phyloP scores from a whole-genome alignment of 1,140 invertebrate genomes.

The Kradibia gibbosae region DNA sequence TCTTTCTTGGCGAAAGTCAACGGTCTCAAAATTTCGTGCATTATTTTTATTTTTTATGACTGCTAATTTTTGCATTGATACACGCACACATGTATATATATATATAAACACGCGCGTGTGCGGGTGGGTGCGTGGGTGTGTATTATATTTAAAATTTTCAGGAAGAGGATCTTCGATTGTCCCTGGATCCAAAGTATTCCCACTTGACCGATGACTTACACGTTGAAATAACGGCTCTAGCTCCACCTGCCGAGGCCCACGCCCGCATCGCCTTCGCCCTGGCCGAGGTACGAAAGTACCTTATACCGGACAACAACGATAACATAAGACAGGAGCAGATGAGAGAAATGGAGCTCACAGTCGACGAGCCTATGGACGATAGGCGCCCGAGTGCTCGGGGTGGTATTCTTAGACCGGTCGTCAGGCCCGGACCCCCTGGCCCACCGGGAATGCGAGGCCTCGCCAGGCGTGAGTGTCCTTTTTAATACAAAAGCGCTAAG shows the following conservation, averaged over 20 bases:
- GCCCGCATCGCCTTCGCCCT: conserved; percentile 91
- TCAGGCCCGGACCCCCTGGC: conserved; percentile 61
- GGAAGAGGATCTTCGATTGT: conserved; percentile 90
- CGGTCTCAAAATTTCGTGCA: too few species aligned
- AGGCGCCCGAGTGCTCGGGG: conserved; percentile 61
- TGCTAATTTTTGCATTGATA: too few species aligned
- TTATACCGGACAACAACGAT: conserved; percentile 84
- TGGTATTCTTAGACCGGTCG: conserved; percentile 64
- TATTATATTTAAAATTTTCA: conserved; percentile 68
- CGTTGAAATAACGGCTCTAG: conserved; percentile 91
- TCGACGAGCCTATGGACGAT: conserved; percentile 61
- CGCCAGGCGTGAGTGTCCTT: conserved; percentile 52
- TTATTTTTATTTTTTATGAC: too few species aligned
- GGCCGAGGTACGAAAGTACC: conserved; percentile 82
- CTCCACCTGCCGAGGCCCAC: conserved; percentile 92
- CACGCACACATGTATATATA: too few species aligned
- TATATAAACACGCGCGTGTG: too few species aligned
- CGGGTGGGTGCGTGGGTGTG: too few species aligned
- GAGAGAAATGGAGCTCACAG: conserved; percentile 78
- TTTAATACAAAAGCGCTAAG: too few species aligned
- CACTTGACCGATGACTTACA: conserved; percentile 95
- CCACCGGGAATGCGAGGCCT: conserved; percentile 53
- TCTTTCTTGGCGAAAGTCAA: too few species aligned
- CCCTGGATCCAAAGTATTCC: conserved; percentile 91
- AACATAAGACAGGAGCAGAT: conserved; percentile 86